Base-by-base conservation (phyloP, 2,888 invertebrate species). In the Lepidocyrtinus sp. region DNA sequence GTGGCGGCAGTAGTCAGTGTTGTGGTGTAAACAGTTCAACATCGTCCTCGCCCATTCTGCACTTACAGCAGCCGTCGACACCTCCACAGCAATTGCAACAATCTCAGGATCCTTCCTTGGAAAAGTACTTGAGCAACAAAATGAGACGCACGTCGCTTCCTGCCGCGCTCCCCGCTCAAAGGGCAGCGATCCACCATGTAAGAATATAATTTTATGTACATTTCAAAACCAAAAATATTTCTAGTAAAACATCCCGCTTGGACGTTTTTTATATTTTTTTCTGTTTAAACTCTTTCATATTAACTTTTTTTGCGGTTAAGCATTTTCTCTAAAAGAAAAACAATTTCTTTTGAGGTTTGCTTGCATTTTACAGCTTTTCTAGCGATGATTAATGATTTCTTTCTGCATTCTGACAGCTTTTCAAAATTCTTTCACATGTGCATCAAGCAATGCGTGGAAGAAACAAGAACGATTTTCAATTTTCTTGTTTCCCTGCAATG, bases 61-160 rank as follows among this genome's bases (percentile, higher is more conserved):
- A 74, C 59, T 70, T 55, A 19, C 67, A 68, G 3, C 67, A 61
- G 22, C 27, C 50, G 50, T 7, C 24, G n/a, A 17, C 22, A 27
- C 75, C 55, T 5, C 75, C 45, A 17, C 76, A 75, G 26, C 55
- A 55, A 12, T 5, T 17, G 12, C 26, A 45, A 25, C 27, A 59
- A 64, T 64, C 69, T 15, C 71, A 71, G 63, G 73, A 73, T 21
- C 62, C 72, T 50, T 65, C 65, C 65, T 55, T 81, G 19, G 81
- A 81, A 68, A 81, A 81, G 55, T 81, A 81, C 73, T 64, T 81
- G 73, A 73, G 76, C 25, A 67, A 26, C 75, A 86, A 85, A 65
- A 87, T 87, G 87, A 77, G 87, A 74, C 83, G 87, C 67, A 87
- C 86, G 21, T 87, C 87, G 27, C 84, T 86, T 19, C 87, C 87